Evolutionary conservation across 1,140 invertebrate genomes (phyloP).

Genomic region (Apolygus lucorum): DNA sequence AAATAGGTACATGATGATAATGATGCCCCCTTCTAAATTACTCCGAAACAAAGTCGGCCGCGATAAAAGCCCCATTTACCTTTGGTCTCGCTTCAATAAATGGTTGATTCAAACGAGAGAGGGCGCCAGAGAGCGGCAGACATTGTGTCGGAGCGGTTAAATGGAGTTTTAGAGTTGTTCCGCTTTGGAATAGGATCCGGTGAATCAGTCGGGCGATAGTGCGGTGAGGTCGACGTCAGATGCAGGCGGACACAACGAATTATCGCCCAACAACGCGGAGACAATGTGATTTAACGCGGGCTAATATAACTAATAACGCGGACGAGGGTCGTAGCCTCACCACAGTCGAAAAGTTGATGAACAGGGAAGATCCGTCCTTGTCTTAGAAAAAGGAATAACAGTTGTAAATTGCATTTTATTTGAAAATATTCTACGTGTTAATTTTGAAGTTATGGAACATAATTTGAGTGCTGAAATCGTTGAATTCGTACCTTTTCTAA

Average conservation of each 20-base stretch:
- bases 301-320: not conserved
- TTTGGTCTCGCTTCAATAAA: conserved; percentile 1
- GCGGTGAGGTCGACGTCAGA: not conserved
- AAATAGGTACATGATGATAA: too few species aligned
- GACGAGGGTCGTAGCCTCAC: not conserved
- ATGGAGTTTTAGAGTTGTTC: conserved; percentile 1
- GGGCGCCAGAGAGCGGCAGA: not conserved
- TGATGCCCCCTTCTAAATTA: too few species aligned
- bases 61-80: not conserved
- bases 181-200: not conserved
- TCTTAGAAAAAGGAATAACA: too few species aligned
- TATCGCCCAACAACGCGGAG: not conserved
- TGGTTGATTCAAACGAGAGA: not conserved
- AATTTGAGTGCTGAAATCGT: too few species aligned
- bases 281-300: not conserved
- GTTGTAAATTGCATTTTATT: too few species aligned
- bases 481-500: too few species aligned
- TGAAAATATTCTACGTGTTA: too few species aligned
- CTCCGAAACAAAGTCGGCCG: too few species aligned
- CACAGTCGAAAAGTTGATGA: not conserved
- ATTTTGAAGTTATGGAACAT: too few species aligned
- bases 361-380: too few species aligned
- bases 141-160: not conserved
- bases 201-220: not conserved
- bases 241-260: not conserved